Evolutionary conservation across 2,888 invertebrate species (phyloP).

Genomic region (Galerucella nymphaeae): DNA sequence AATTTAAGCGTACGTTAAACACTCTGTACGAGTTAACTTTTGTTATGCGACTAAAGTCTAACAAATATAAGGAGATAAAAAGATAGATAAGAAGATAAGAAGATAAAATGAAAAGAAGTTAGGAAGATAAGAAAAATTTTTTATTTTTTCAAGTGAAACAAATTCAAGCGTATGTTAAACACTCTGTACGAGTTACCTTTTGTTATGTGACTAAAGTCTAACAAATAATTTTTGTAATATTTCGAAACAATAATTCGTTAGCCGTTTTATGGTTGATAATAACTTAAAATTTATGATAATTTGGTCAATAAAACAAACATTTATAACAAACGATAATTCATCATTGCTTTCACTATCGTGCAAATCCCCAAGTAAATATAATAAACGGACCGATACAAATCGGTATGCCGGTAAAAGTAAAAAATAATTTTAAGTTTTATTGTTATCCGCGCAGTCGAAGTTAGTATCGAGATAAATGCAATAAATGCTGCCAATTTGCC

Average conservation of each 20-base stretch:
- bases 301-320: slow-evolving; percentile 28
- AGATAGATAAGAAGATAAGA: too few species aligned
- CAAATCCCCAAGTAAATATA: slow-evolving; percentile 37
- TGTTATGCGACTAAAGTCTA: neutral
- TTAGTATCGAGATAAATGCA: slow-evolving; percentile 35
- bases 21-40: neutral
- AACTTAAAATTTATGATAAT: slow-evolving; percentile 25
- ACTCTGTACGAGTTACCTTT: neutral
- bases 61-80: too few species aligned
- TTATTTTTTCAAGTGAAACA: too few species aligned
- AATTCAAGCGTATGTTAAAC: neutral
- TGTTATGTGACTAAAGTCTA: neutral
- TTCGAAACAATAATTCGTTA: neutral
- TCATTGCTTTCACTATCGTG: slow-evolving; percentile 40
- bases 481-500: slow-evolving; percentile 43
- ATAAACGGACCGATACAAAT: slow-evolving; percentile 42
- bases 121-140: too few species aligned
- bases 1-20: neutral
- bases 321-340: slow-evolving; percentile 29
- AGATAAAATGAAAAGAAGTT: too few species aligned
- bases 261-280: neutral
- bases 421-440: slow-evolving; percentile 39
- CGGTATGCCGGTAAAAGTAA: slow-evolving; percentile 41
- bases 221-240: neutral
- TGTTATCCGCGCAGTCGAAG: slow-evolving; percentile 37